These are phyloP conservation scores for Drosophila koepferae DNA, from an alignment of 2,888 invertebrate genomes.

Conservation along the genomic window DNA sequence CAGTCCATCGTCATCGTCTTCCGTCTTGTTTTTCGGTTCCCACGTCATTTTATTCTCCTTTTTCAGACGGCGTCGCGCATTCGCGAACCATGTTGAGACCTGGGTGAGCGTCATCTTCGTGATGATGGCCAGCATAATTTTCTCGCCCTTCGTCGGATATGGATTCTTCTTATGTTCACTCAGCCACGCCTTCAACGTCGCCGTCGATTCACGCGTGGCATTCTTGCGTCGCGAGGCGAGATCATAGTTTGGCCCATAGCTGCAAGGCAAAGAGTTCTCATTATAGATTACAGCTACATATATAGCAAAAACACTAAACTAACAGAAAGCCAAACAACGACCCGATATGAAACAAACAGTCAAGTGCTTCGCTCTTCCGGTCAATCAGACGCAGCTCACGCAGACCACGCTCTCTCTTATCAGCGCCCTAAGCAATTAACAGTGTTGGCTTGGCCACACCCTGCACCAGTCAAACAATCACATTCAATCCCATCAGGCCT, in stretches of 20 bases:
- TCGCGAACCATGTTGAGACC: slow-evolving; percentile 99
- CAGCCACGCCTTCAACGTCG: slow-evolving; percentile 98
- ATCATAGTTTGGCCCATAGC: slow-evolving; percentile 97
- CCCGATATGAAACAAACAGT: slow-evolving; percentile 35
- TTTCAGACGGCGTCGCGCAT: slow-evolving; percentile 95
- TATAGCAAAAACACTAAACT: slow-evolving; percentile 3
- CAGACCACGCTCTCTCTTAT: slow-evolving; percentile 31
- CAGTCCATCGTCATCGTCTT: slow-evolving; percentile 94
- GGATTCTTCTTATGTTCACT: slow-evolving; percentile 98
- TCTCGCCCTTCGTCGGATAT: slow-evolving; percentile 98
- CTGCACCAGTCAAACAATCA: slow-evolving; percentile 37
- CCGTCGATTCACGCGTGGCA: slow-evolving; percentile 98
- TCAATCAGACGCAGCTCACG: slow-evolving; percentile 22
- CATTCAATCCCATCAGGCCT: slow-evolving; percentile 22
- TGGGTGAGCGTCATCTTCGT: slow-evolving; percentile 98
- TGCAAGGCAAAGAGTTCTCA: slow-evolving; percentile 83
- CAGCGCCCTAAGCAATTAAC: slow-evolving; percentile 37
- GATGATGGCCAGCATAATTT: slow-evolving; percentile 97
- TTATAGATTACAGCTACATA: slow-evolving; percentile 5
- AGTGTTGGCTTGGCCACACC: slow-evolving; percentile 45
- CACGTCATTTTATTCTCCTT: slow-evolving; percentile 99
- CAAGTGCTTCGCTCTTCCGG: slow-evolving; percentile 47
- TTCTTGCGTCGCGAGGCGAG: slow-evolving; percentile 98
- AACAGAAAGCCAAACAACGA: slow-evolving; percentile 32
- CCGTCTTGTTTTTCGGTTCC: slow-evolving; percentile 96